Evolutionary conservation across 2,888 invertebrate genomes (phyloP), one percentile per base, ranked within the genome.

Genomic region (Polyploca ridens): DNA sequence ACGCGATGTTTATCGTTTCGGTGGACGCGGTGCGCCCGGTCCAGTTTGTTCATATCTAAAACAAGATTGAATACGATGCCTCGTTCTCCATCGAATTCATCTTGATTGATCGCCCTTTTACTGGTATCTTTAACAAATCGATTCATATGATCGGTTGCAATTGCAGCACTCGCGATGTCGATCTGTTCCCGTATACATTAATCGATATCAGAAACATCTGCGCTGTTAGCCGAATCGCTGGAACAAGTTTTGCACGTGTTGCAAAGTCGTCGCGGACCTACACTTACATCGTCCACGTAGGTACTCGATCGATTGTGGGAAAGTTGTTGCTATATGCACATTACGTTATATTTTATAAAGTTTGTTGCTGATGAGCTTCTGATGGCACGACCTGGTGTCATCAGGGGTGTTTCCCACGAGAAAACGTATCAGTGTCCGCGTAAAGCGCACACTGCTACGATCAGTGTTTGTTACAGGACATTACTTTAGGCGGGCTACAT

Each of bases 91-190:
- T 85, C 78, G 74, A 78, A 80, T 83, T 75, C 77, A 75, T 81
- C 75, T 80, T 88, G 87, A 89, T 87, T 83, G 85, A 86, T 86
- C 73, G 79, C 81, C 81, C 82, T 84, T 87, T 85, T 84, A 84
- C 80, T 79, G 68, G 72, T 83, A 83, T 82, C 80, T 81, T 81
- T 80, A 84, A 87, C 85, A 82, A 86, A 88, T 88, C 87, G 85
- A 85, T 88, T 84, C 79, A 78, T 82, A 75, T 77, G 80, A 80
- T 81, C 78, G 78, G 78, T 78, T 82, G 83, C 84, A 83, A 79
- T 81, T 82, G 85, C 82, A 81, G 76, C 78, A 80, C 78, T 84
- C 72, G 74, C 71, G 69, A 75, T 78, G 73, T 73, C 74, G 68
- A 76, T 78, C 72, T 62, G 78, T 79, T 85, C 77, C 77, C 73